A percentile compares a stretch with the other conserved stretches of the same genome.
Conservation (phyloP, 1,140 invertebrate genomes). For the Planococcus citri region DNA sequence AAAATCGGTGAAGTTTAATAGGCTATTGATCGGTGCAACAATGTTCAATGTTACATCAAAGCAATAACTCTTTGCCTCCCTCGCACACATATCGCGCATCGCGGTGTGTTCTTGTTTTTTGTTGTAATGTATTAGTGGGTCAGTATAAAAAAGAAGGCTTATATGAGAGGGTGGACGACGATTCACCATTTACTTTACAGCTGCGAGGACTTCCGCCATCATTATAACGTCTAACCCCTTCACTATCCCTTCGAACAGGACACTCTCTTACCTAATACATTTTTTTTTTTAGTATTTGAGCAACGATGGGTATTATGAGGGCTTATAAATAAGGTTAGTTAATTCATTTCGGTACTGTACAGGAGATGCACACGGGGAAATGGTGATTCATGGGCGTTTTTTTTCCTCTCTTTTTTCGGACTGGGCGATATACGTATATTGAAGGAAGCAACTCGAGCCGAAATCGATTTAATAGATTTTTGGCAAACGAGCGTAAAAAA, state of each 20-base stretch:
- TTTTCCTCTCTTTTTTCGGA: neutral
- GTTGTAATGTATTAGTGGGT: conserved; percentile 6
- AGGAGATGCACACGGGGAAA: neutral
- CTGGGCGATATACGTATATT: neutral
- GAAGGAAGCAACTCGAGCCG: no score
- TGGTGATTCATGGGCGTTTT: neutral
- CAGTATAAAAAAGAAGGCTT: conserved; percentile 14
- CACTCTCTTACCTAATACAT: conserved; percentile 14
- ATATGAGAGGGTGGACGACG: conserved; percentile 8
- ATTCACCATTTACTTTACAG: conserved; percentile 15
- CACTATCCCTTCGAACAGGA: conserved; percentile 5
- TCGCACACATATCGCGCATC: neutral
- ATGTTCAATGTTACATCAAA: neutral
- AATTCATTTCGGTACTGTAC: neutral
- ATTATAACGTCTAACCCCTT: conserved; percentile 14
- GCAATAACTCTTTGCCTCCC: neutral
- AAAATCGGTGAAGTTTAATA: neutral
- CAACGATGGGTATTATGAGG: conserved; percentile 1
- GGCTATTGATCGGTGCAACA: neutral
- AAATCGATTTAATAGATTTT: neutral
- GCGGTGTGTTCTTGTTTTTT: neutral
- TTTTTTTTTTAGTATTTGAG: conserved; percentile 9
- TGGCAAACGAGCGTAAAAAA: neutral
- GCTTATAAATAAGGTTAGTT: conserved; percentile 18
- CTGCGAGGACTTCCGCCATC: conserved; percentile 19